Evolutionary conservation across 1,140 invertebrate species (phyloP).

Genomic region (Zaprionus kolodkinae): DNA sequence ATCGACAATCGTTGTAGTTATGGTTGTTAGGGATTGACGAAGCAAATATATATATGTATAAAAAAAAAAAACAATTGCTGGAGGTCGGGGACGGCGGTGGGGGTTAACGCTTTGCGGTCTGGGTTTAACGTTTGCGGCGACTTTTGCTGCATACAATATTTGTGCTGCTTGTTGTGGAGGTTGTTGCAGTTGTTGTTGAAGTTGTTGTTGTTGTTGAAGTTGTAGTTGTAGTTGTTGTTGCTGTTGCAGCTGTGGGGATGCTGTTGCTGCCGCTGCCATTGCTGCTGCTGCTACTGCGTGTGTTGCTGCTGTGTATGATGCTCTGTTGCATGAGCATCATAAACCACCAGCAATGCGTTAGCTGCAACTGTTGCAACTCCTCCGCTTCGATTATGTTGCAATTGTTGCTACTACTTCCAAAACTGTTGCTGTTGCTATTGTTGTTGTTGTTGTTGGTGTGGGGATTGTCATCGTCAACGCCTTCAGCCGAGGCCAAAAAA

Average conservation of each 20-base stretch:
- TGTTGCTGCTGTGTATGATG: constrained; percentile 55
- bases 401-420: constrained; percentile 20
- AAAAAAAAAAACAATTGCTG: constrained; percentile 8
- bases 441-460: constrained; percentile 6
- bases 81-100: constrained; percentile 7
- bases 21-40: constrained; percentile 14
- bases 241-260: background rate
- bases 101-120: constrained; percentile 7
- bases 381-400: constrained; percentile 38
- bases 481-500: constrained; percentile 76
- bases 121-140: constrained; percentile 47
- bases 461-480: constrained; percentile 44
- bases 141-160: constrained; percentile 24
- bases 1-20: constrained; percentile 26
- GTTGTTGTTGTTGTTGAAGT: constrained; percentile 2
- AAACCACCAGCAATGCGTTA: constrained; percentile 81
- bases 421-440: background rate
- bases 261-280: constrained; percentile 16
- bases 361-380: constrained; percentile 54
- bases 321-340: constrained; percentile 81
- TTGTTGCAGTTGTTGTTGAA: constrained; percentile 10
- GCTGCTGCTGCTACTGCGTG: constrained; percentile 25
- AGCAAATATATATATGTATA: constrained; percentile 34
- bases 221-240: constrained; percentile 4
- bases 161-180: constrained; percentile 9